Conservation (phyloP, 2,888 invertebrate genomes). For the Stenichneumon culpator region DNA sequence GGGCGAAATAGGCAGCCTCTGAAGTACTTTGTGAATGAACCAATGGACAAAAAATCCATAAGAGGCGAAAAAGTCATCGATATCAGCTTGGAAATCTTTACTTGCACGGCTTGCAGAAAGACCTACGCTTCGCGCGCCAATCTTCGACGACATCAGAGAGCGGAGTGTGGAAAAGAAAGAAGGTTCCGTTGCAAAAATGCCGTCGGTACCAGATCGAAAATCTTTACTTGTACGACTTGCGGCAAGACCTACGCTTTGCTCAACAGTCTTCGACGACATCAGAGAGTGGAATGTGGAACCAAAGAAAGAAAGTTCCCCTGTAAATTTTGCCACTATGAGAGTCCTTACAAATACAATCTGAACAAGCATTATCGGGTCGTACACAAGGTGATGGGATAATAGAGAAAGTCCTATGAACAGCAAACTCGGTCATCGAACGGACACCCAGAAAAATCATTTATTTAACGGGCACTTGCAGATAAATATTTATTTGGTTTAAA, state of each 20-base stretch:
- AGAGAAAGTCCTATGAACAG: constrained; percentile 41
- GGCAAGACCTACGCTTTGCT: constrained; percentile 70
- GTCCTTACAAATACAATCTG: constrained; percentile 84
- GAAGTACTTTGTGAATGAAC: too few species aligned
- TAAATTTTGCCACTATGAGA: constrained; percentile 78
- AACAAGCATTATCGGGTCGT: constrained; percentile 81
- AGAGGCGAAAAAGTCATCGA: too few species aligned
- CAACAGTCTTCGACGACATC: constrained; percentile 71
- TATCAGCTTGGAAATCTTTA: too few species aligned
- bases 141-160: constrained; percentile 71
- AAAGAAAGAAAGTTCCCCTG: constrained; percentile 83
- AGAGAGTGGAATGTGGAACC: constrained; percentile 73
- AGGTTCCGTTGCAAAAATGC: constrained; percentile 82
- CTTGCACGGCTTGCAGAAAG: constrained; percentile 65
- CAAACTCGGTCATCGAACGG: too few species aligned
- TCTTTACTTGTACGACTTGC: constrained; percentile 47
- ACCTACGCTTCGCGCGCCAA: constrained; percentile 70
- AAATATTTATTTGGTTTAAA: too few species aligned
- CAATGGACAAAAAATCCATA: too few species aligned
- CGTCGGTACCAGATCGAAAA: too few species aligned
- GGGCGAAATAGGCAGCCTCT: too few species aligned
- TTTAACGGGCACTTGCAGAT: too few species aligned
- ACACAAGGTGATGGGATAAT: not conserved
- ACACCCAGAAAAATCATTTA: too few species aligned
- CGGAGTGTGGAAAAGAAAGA: constrained; percentile 79